Evolutionary conservation across 2,888 invertebrate genomes (phyloP).

Genomic region (Oligia fasciuncula): DNA sequence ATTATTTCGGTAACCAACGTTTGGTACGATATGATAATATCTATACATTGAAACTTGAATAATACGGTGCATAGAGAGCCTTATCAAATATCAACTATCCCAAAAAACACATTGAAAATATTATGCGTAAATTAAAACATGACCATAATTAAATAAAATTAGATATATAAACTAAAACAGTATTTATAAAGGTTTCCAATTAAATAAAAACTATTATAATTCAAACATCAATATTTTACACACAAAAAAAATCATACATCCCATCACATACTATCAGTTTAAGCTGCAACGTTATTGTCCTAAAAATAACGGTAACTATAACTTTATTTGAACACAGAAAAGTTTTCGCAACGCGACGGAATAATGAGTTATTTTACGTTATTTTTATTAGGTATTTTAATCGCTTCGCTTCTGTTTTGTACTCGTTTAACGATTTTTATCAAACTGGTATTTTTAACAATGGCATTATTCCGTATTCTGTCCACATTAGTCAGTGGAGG

Average conservation of each 20-base stretch:
- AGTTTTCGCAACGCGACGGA: slow-evolving; percentile 42
- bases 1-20: slow-evolving; percentile 15
- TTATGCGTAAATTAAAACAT: slow-evolving; percentile 4
- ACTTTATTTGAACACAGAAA: slow-evolving; percentile 76
- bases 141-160: not conserved
- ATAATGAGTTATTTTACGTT: slow-evolving; percentile 26
- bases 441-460: slow-evolving; percentile 17
- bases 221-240: slow-evolving; percentile 40
- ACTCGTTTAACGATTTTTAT: slow-evolving; percentile 15
- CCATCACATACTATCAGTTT: slow-evolving; percentile 62
- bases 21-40: slow-evolving; percentile 18
- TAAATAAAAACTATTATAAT: not conserved
- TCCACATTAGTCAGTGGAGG: slow-evolving; percentile 30
- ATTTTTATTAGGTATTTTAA: slow-evolving; percentile 49
- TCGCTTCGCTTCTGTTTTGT: slow-evolving; percentile 37
- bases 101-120: slow-evolving; percentile 16
- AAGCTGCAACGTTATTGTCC: slow-evolving; percentile 65
- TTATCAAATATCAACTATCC: slow-evolving; percentile 3
- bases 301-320: slow-evolving; percentile 71
- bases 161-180: not conserved
- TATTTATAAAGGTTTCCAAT: slow-evolving; percentile 3
- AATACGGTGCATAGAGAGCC: slow-evolving; percentile 41
- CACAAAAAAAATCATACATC: slow-evolving; percentile 48
- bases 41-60: slow-evolving; percentile 16
- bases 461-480: slow-evolving; percentile 33